Percentiles rank a stretch among this genome's conserved stretches.
Evolutionary conservation across 2,113 vertebrate species (phyloP).

Genomic region (Corythaixoides concolor): DNA sequence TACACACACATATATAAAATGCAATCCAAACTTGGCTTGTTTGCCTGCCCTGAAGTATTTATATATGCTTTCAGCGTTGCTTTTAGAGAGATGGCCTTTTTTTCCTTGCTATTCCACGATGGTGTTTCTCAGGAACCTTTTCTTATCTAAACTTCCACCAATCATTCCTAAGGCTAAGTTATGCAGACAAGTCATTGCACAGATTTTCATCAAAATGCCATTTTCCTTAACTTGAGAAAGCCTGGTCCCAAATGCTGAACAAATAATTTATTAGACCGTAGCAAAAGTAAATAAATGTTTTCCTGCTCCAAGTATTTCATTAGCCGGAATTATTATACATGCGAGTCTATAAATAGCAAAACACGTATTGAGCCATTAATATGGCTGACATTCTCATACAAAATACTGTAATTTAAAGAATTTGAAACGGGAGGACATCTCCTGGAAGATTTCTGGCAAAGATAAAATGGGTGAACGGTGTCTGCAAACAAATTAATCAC

Average conservation of each 20-base stretch:
- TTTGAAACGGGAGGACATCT: conserved; percentile 35
- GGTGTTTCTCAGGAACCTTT: conserved; percentile 22
- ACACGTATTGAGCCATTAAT: conserved; percentile 51
- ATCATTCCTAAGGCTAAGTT: conserved; percentile 37
- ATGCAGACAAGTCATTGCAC: conserved; percentile 40
- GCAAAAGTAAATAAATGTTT: conserved; percentile 66
- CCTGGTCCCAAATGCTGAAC: conserved; percentile 43
- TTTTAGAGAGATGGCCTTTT: conserved; percentile 38
- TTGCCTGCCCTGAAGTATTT: conserved; percentile 29
- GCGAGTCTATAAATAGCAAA: conserved; percentile 62
- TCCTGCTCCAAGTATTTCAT: conserved; percentile 55
- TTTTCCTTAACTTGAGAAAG: conserved; percentile 53
- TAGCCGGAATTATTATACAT: conserved; percentile 59
- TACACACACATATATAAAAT: not conserved
- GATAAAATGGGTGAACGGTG: not conserved
- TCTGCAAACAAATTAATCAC: conserved; percentile 29
- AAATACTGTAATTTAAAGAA: conserved; percentile 57
- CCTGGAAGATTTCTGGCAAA: conserved; percentile 35
- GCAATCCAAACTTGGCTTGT: conserved; percentile 11
- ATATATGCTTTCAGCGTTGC: conserved; percentile 3
- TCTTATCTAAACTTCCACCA: conserved; percentile 38
- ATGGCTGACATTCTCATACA: conserved; percentile 29
- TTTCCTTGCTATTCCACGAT: not conserved
- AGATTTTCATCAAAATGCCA: conserved; percentile 62
- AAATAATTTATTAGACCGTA: conserved; percentile 60